Percentiles rank a stretch among this genome's conserved stretches.
Conservation (phyloP, 2,797 vertebrate genomes). For the Mionectes olivaceus region DNA sequence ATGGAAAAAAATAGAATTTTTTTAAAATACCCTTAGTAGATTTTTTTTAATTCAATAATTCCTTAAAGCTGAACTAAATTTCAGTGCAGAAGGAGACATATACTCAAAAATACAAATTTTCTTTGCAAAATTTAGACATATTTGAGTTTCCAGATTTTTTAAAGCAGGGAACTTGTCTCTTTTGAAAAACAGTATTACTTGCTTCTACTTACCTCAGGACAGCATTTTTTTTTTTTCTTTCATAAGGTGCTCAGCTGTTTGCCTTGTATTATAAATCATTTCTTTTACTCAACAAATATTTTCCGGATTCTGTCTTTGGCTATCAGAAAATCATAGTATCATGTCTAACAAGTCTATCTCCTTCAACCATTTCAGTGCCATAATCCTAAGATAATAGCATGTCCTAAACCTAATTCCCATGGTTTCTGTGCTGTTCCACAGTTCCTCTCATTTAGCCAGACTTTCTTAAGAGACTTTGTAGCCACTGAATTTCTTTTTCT, state of each 20-base stretch:
- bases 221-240: neutral
- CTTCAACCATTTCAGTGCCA: neutral
- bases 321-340: neutral
- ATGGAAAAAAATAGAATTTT: accelerated
- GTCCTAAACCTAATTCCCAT: neutral
- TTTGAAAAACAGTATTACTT: neutral
- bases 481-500: neutral
- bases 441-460: neutral
- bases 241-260: neutral
- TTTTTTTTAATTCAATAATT: neutral
- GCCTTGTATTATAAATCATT: neutral
- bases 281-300: neutral
- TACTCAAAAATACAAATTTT: neutral
- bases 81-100: neutral
- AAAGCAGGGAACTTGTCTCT: neutral
- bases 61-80: neutral
- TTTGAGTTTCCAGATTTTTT: neutral
- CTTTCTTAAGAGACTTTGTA: neutral
- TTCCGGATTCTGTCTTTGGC: neutral
- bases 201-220: neutral
- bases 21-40: neutral
- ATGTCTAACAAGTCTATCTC: neutral
- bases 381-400: neutral
- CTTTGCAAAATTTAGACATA: neutral
- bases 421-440: neutral